phyloP scores from a whole-genome alignment of 2,797 vertebrate genomes.

The Micromesistius poutassou region DNA sequence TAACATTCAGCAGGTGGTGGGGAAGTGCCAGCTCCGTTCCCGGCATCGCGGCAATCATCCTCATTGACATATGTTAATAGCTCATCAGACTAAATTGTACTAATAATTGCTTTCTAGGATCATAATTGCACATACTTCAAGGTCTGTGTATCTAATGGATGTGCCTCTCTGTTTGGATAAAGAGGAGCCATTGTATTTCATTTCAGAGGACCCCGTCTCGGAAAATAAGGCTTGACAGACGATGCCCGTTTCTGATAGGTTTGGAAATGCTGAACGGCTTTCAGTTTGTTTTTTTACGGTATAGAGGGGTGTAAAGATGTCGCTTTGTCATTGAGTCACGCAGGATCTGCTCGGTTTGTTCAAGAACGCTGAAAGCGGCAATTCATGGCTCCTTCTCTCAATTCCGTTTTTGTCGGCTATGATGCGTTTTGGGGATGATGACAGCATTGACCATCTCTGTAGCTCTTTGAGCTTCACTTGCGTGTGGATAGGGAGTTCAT shows the following conservation, averaged over 20 bases:
- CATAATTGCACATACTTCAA: constrained; percentile 69
- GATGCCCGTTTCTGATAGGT: background rate
- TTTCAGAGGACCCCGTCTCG: constrained; percentile 35
- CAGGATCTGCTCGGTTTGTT: background rate
- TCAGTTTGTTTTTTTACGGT: background rate
- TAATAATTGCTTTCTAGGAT: constrained; percentile 75
- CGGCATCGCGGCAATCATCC: constrained; percentile 73
- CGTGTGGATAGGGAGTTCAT: background rate
- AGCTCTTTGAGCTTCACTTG: background rate
- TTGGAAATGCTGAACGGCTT: background rate
- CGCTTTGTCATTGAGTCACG: background rate
- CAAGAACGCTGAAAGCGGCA: background rate
- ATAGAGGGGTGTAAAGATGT: background rate
- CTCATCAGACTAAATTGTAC: constrained; percentile 80
- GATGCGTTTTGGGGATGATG: background rate
- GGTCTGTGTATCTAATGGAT: constrained; percentile 37
- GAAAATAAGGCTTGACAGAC: background rate
- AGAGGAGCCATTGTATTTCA: constrained; percentile 47
- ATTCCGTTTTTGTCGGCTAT: background rate
- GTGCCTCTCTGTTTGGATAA: constrained; percentile 11
- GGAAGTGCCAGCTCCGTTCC: constrained; percentile 63
- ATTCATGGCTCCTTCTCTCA: background rate
- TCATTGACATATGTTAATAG: constrained; percentile 78
- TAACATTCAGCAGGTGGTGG: constrained; percentile 76
- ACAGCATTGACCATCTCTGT: background rate